A percentile compares a stretch with the other conserved stretches of the same genome.
Conservation (phyloP, 2,797 vertebrate genomes). For the Labeo calbasu region DNA sequence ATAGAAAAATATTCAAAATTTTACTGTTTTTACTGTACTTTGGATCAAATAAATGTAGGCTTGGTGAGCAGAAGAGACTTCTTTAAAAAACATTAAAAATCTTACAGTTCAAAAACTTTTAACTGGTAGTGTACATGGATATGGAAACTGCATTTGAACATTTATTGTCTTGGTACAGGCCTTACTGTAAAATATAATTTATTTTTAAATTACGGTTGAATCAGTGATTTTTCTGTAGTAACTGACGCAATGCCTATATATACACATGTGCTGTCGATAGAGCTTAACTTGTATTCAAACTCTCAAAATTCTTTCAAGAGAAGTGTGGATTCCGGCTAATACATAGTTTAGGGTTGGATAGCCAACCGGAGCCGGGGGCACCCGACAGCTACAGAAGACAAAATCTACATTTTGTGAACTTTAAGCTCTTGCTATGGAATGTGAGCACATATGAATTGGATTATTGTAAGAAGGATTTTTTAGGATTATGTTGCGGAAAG, state of each 20-base stretch:
- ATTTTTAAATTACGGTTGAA: not conserved
- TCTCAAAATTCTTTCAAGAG: not conserved
- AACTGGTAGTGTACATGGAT: not conserved
- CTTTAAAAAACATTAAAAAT: too few relatives aligned
- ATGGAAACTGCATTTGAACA: not conserved
- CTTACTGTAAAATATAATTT: not conserved
- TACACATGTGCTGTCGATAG: not conserved
- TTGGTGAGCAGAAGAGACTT: too few relatives aligned
- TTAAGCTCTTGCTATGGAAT: slow-evolving; percentile 29
- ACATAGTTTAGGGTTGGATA: slow-evolving; percentile 9
- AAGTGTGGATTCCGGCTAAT: not conserved
- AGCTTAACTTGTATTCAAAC: not conserved
- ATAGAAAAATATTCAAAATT: too few relatives aligned
- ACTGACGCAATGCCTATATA: not conserved
- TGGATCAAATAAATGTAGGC: too few relatives aligned
- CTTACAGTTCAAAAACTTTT: too few relatives aligned
- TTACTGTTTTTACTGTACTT: too few relatives aligned
- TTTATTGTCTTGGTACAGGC: not conserved
- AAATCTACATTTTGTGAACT: slow-evolving; percentile 35
- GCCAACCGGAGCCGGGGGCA: slow-evolving; percentile 6
- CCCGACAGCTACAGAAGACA: slow-evolving; percentile 1
- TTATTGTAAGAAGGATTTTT: slow-evolving; percentile 48
- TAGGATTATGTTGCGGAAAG: slow-evolving; percentile 33
- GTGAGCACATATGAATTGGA: slow-evolving; percentile 38
- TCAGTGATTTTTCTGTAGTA: not conserved